Base-by-base conservation (phyloP, 2,113 vertebrate genomes). In the Halichoerus grypus region DNA sequence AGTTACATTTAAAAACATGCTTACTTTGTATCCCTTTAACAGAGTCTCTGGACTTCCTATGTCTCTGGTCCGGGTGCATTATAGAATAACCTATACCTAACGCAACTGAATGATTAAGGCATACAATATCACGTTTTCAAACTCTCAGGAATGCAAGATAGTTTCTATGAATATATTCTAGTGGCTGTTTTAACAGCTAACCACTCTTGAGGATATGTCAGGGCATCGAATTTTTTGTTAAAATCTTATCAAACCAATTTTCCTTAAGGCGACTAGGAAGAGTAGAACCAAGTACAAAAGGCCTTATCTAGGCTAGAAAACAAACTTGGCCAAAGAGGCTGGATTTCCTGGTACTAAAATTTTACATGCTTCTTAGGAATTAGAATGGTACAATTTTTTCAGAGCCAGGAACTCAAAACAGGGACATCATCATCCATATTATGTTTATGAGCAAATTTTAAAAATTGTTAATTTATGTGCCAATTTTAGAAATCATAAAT, bases 221-320 rank as follows among this genome's bases (percentile, higher is more conserved):
- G 5, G 12, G 65, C 18, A 86, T 61, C 24, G 63, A 81, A 80
- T 9, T 84, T 46, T n/a, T 4, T 49, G 31, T 85, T 89, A 92
- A 92, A 96, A 76, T 63, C 33, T 85, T 92, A 89, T 80, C 61
- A 88, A 88, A 92, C 55, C 49, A 72, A 31, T 80, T 93, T 53
- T 49, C 39, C 76, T 74, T 80, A 80, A 49, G 7, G 72, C 21
- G 81, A 81, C 39, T 33, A 81, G 7, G n/a, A 85, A 31, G 76
- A 90, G 65, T 24, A 87, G 42, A 85, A 61, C 31, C 65, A 92
- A 92, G 36, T 51, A 11, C 21, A 85, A 92, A 86, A 74, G 67
- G 39, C 26, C 13, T 89, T 67, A 94, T 31, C 5, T 33, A 80
- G 26, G 9, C 36, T 89, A 76, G 72, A 81, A 92, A 95, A 51